Percentiles rank a stretch among this genome's conserved stretches.
Conservation (phyloP, 2,797 vertebrate species). For the Scyliorhinus canicula region DNA sequence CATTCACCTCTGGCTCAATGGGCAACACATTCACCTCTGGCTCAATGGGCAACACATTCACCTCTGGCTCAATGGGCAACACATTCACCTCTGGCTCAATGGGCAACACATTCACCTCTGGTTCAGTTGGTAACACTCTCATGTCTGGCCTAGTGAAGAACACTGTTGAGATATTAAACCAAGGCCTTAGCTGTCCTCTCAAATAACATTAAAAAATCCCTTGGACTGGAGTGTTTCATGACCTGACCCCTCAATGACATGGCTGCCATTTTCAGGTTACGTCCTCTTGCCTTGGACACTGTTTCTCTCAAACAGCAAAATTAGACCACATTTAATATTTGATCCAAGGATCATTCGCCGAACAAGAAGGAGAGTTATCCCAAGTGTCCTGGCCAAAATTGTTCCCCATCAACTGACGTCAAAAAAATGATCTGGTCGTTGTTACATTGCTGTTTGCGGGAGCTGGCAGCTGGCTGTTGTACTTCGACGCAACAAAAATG, state of each 20-base stretch:
- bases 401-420: background rate
- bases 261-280: too few relatives aligned
- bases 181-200: background rate
- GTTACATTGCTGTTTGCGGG: background rate
- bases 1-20: too few relatives aligned
- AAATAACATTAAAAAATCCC: background rate
- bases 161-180: background rate
- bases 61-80: too few relatives aligned
- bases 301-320: background rate
- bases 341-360: background rate
- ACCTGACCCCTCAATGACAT: too few relatives aligned
- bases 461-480: background rate
- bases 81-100: too few relatives aligned
- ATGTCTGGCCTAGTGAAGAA: too few relatives aligned
- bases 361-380: background rate
- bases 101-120: too few relatives aligned
- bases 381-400: background rate
- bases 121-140: too few relatives aligned
- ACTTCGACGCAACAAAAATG: background rate
- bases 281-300: too few relatives aligned
- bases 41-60: too few relatives aligned
- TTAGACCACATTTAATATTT: background rate
- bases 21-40: too few relatives aligned
- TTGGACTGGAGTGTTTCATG: background rate
- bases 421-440: background rate